Base-by-base conservation (phyloP, 1,140 invertebrate species). In the Drosophila melanica region DNA sequence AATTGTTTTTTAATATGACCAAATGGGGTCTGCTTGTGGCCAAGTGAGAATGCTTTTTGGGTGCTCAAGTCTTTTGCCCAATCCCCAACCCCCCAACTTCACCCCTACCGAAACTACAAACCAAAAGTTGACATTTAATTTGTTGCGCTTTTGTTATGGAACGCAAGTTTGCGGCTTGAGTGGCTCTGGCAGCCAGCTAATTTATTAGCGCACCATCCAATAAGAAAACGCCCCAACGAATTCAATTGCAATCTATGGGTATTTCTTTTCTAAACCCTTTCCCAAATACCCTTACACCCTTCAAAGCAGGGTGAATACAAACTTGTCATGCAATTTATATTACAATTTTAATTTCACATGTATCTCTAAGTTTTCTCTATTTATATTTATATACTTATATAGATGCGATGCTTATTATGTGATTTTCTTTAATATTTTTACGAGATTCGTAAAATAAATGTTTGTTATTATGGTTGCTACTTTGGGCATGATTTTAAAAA, bases 1-100 rank as follows among this genome's bases (percentile, higher is more conserved):
- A 91, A 91, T 91, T 79, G 84, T 78, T 91, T 91, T 90, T 91
- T 90, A 90, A 90, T 90, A 91, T 48, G 48, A 73, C 35, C 48
- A 50, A 72, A 54, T 63, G 35, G 23, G 58, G 37, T n/a, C 39
- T 14, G n/a, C 20, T 65, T 30, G 45, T 59, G 57, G 23, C 41
- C 63, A 81, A 81, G 69, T 81, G 79, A 59, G 59, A 72, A 79
- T 33, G 51, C 53, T 76, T 64, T 59, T 44, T 73, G 62, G 63
- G 45, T 63, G 14, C 50, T 48, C 45, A 59, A 14, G 50, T 58
- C 44, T 53, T 30, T 42, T 50, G 33, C 47, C 54, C 20, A 23
- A 11, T 20, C 39, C 4, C 42, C 9, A 4, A 4, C 33, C 10
- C 42, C 35, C 2, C 33, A 10, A 9, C 12, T 0, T 10, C 53